Percentiles rank a stretch among this genome's conserved stretches.
phyloP scores from a whole-genome alignment of 2,113 vertebrate species.

The Oxyruncus cristatus region DNA sequence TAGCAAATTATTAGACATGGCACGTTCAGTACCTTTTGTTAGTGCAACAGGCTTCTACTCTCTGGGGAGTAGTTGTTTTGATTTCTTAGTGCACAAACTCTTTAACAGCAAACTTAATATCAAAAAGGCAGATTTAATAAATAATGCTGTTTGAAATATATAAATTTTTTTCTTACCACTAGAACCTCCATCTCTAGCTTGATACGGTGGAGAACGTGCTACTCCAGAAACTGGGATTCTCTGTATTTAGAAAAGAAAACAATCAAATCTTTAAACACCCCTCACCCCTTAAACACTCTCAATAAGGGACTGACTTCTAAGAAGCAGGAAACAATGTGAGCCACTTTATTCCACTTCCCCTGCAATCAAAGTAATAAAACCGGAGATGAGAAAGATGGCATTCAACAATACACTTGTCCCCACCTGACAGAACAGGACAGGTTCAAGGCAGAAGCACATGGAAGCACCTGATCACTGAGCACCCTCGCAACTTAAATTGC shows the following conservation, averaged over 20 bases:
- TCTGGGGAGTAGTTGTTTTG: background rate
- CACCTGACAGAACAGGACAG: background rate
- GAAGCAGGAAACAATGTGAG: background rate
- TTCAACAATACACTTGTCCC: background rate
- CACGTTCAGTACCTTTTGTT: background rate
- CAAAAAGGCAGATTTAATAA: background rate
- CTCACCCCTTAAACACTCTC: background rate
- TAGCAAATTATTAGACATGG: background rate
- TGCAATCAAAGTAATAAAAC: background rate
- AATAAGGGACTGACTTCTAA: background rate
- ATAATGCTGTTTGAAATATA: background rate
- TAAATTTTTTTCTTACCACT: constrained; percentile 81
- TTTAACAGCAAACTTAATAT: background rate
- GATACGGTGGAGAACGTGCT: constrained; percentile 63
- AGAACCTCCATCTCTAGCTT: constrained; percentile 84
- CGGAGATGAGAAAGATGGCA: background rate
- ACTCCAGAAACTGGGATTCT: constrained; percentile 64
- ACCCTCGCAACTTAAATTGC: background rate
- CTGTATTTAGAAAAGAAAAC: constrained; percentile 68
- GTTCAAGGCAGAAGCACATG: background rate
- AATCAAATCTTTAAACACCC: background rate
- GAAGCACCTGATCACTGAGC: background rate
- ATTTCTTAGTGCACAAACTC: background rate
- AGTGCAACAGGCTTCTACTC: background rate
- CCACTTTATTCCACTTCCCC: background rate